phyloP scores from a whole-genome alignment of 2,113 vertebrate genomes.

The Cryptomyrus ogoouensis region DNA sequence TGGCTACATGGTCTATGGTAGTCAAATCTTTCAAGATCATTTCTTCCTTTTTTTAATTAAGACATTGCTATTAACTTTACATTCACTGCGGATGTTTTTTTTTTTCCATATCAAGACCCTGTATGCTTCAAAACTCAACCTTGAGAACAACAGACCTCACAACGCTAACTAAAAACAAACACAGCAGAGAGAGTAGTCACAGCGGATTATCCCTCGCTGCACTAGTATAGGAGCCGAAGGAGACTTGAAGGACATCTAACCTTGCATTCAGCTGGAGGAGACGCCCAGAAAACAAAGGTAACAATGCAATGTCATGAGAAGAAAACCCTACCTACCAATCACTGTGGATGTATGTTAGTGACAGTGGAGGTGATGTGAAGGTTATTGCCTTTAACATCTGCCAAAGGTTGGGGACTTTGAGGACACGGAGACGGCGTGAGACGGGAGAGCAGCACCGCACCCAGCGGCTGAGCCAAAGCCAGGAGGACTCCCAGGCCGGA shows the following conservation, averaged over 20 bases:
- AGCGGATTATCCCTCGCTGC: neutral
- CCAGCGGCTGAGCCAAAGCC: neutral
- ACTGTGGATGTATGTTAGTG: neutral
- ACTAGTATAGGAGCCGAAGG: neutral
- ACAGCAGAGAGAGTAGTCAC: neutral
- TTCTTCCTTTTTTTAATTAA: neutral
- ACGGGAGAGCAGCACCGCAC: neutral
- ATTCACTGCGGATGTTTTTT: neutral
- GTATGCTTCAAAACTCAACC: neutral
- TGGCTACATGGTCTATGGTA: neutral
- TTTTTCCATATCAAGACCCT: neutral
- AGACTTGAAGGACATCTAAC: neutral
- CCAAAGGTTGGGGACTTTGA: neutral
- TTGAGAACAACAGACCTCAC: neutral
- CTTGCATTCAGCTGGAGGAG: conserved; percentile 1
- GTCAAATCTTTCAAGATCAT: neutral
- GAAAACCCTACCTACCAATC: neutral
- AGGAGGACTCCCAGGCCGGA: neutral
- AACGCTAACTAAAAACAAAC: neutral
- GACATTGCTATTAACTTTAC: neutral
- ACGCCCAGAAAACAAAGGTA: neutral
- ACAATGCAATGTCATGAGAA: neutral
- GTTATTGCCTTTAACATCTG: neutral
- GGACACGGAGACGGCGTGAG: neutral
- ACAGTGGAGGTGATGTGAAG: conserved; percentile 6